Percentiles rank a stretch among this genome's conserved stretches.
These are phyloP conservation scores for Druceiella hillmani DNA, from an alignment of 2,888 invertebrate species.

Conservation along the genomic window DNA sequence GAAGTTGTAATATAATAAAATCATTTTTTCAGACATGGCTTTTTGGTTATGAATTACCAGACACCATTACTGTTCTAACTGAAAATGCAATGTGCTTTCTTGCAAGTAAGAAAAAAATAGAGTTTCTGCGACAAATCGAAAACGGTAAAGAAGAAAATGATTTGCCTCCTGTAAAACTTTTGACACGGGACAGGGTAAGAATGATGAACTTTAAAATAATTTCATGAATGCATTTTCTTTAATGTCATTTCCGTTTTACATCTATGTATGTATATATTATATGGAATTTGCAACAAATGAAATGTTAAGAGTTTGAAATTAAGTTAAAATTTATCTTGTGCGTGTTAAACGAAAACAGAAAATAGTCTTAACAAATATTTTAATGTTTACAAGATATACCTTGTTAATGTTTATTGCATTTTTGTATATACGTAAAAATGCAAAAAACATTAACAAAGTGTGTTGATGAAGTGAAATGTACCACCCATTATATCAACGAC, in stretches of 20 bases:
- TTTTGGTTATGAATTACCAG: constrained; percentile 93
- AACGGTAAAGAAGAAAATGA: constrained; percentile 74
- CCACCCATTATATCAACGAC: too few relatives aligned
- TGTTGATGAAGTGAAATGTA: too few relatives aligned
- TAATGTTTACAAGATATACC: too few relatives aligned
- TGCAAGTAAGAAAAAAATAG: constrained; percentile 97
- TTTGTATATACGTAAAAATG: too few relatives aligned
- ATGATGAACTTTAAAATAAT: constrained; percentile 4
- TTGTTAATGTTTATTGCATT: too few relatives aligned
- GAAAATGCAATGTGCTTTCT: constrained; percentile 83
- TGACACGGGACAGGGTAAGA: constrained; percentile 85
- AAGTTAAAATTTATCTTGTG: too few relatives aligned
- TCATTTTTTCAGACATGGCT: constrained; percentile 77
- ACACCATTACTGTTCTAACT: constrained; percentile 89
- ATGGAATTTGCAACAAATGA: too few relatives aligned
- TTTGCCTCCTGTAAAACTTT: constrained; percentile 78
- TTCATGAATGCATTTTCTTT: not conserved
- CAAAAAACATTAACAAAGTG: too few relatives aligned
- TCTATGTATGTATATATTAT: not conserved
- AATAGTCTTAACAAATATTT: too few relatives aligned
- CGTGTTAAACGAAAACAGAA: too few relatives aligned
- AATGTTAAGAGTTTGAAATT: too few relatives aligned
- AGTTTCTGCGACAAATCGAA: constrained; percentile 88
- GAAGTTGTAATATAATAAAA: constrained; percentile 6
- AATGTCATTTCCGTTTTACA: not conserved